Percentiles rank a stretch among this genome's conserved stretches.
Conservation (phyloP, 2,113 vertebrate species). For the Grammomys dolichurus region DNA sequence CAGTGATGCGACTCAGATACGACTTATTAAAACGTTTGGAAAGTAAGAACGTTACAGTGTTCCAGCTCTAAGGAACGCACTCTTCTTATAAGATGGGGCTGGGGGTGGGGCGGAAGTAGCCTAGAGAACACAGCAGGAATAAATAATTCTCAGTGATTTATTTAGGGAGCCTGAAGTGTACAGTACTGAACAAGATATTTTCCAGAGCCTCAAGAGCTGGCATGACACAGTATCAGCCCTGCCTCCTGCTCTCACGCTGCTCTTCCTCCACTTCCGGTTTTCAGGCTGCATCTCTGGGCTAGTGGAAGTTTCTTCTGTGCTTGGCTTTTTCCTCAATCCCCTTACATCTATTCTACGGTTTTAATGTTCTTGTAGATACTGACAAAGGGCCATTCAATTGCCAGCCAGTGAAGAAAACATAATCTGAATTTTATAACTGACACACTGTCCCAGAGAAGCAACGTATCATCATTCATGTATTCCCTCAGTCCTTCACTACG, state of each 20-base stretch:
- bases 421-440: background rate
- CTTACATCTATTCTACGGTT: background rate
- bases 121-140: conserved; percentile 67
- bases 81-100: background rate
- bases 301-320: background rate
- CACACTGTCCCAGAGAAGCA: background rate
- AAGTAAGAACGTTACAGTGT: conserved; percentile 10
- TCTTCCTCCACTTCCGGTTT: conserved; percentile 45
- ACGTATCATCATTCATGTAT: background rate
- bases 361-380: background rate
- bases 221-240: conserved; percentile 45
- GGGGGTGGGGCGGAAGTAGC: background rate
- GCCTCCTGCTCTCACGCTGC: background rate
- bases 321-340: background rate
- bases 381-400: background rate
- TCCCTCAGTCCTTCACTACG: background rate
- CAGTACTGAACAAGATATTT: conserved; percentile 74
- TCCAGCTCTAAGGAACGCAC: conserved; percentile 30
- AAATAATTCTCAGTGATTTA: conserved; percentile 81
- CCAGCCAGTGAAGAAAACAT: background rate
- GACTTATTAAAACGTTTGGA: conserved; percentile 55
- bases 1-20: conserved; percentile 15
- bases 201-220: conserved; percentile 67
- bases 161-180: conserved; percentile 69
- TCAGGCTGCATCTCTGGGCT: background rate